Evolutionary conservation across 1,140 invertebrate species (phyloP).

Genomic region (Matsumurasca onukii): DNA sequence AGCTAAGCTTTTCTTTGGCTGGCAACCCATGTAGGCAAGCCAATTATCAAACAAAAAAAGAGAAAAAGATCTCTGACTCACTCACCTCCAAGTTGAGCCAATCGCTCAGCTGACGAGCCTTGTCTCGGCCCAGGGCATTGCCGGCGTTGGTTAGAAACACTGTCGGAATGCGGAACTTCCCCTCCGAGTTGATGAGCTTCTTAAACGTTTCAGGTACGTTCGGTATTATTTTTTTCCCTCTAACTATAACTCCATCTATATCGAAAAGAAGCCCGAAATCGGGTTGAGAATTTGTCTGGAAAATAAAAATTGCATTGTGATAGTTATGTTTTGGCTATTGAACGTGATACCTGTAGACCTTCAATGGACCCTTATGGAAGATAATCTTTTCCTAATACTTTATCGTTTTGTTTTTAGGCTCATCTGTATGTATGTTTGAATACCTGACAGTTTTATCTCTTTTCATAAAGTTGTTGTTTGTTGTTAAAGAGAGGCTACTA

Average conservation of each 20-base stretch:
- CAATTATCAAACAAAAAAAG: neutral
- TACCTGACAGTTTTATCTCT: no score
- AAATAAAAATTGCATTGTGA: no score
- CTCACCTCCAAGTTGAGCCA: constrained; percentile 62
- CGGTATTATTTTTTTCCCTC: constrained; percentile 63
- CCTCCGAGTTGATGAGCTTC: constrained; percentile 55
- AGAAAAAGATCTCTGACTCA: neutral
- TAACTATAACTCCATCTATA: constrained; percentile 70
- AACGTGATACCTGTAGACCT: no score
- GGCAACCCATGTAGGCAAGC: no score
- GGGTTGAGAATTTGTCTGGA: constrained; percentile 41
- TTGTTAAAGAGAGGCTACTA: no score
- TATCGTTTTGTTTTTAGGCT: no score
- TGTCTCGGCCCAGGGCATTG: constrained; percentile 58
- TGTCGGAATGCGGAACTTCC: constrained; percentile 64
- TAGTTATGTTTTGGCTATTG: no score
- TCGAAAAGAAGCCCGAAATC: constrained; percentile 70
- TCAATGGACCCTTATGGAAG: no score
- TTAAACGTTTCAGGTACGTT: constrained; percentile 59
- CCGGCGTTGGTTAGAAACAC: constrained; percentile 72
- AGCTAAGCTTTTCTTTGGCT: no score
- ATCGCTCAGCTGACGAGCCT: constrained; percentile 61
- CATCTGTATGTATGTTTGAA: no score
- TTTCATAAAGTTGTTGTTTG: no score
- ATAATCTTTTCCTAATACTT: no score